A percentile compares a stretch with the other conserved stretches of the same genome.
phyloP scores from a whole-genome alignment of 2,797 vertebrate species.

The Pelobates cultripes region DNA sequence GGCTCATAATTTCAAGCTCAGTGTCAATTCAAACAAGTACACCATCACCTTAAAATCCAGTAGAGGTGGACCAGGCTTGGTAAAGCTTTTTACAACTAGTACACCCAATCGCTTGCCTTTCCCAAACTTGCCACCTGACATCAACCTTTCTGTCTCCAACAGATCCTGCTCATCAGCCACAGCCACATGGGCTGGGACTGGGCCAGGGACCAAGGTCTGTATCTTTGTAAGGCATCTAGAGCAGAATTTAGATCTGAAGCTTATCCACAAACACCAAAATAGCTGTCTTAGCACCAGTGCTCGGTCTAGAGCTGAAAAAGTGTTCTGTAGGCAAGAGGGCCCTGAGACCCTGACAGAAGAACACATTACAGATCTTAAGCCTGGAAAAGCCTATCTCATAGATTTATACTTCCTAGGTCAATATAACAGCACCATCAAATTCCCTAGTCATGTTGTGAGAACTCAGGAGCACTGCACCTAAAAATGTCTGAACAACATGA shows the following conservation, averaged over 20 bases:
- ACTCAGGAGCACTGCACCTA: constrained; percentile 33
- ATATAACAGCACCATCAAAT: constrained; percentile 47
- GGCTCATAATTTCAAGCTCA: constrained; percentile 41
- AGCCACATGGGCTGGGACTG: constrained; percentile 36
- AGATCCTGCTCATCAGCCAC: constrained; percentile 39
- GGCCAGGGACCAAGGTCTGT: constrained; percentile 34
- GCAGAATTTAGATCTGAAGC: constrained; percentile 30
- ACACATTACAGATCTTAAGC: constrained; percentile 38
- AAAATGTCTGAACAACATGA: not conserved
- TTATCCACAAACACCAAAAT: constrained; percentile 44
- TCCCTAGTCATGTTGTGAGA: constrained; percentile 46
- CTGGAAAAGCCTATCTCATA: constrained; percentile 46
- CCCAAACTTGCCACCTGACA: constrained; percentile 33
- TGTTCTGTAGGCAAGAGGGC: constrained; percentile 25
- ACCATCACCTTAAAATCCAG: constrained; percentile 39
- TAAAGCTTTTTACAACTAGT: constrained; percentile 44
- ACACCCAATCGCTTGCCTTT: constrained; percentile 34
- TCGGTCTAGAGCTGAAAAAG: constrained; percentile 43
- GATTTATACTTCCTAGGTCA: constrained; percentile 49
- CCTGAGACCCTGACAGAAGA: constrained; percentile 24
- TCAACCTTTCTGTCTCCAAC: constrained; percentile 31
- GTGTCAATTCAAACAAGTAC: constrained; percentile 19
- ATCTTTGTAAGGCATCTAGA: constrained; percentile 39
- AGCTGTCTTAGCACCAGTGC: constrained; percentile 40
- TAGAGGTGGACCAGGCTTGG: constrained; percentile 23